These are phyloP conservation scores for Semibalanus balanoides DNA, from an alignment of 1,140 invertebrate species.

Conservation along the genomic window DNA sequence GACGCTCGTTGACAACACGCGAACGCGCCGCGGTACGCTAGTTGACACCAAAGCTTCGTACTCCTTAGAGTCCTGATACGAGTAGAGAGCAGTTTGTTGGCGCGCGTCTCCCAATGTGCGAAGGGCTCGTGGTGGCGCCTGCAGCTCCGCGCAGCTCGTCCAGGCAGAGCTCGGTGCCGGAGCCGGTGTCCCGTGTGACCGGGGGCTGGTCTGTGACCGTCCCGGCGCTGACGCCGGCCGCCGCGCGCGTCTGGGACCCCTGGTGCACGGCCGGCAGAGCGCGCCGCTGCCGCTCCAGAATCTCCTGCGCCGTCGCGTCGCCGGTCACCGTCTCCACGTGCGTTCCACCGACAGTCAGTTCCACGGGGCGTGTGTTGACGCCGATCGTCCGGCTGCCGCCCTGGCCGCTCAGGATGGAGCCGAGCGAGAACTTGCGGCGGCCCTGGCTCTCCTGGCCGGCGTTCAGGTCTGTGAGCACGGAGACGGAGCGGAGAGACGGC, in stretches of 20 bases:
- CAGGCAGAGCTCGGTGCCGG: not conserved
- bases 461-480: not conserved
- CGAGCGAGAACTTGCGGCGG: not conserved
- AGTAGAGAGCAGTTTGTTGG: no score
- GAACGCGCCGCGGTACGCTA: conserved; percentile 1
- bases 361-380: not conserved
- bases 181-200: not conserved
- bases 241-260: not conserved
- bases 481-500: not conserved
- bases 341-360: not conserved
- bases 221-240: not conserved
- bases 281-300: not conserved
- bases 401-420: not conserved
- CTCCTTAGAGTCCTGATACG: no score
- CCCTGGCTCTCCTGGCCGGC: not conserved
- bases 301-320: not conserved
- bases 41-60: conserved; percentile 1
- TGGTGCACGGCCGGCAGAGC: not conserved
- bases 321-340: not conserved
- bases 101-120: not conserved
- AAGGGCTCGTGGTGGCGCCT: not conserved
- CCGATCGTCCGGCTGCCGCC: not conserved
- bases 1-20: not conserved
- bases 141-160: not conserved
- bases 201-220: not conserved